Base-by-base conservation (phyloP, 2,113 vertebrate species). In the Haemorhous mexicanus region DNA sequence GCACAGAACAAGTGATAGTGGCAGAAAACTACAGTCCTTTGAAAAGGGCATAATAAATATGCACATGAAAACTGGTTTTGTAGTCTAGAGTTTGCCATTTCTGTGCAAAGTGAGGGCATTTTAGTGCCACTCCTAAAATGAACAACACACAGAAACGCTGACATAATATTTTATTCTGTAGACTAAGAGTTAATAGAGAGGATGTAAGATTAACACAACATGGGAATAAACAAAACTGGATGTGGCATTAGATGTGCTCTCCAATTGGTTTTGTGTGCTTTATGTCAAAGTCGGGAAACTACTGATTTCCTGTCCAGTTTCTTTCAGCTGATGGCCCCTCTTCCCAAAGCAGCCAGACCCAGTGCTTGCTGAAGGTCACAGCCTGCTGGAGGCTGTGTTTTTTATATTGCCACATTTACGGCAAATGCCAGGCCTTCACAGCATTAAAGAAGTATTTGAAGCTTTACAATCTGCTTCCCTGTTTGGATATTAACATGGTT, bases 21-120 rank as follows among this genome's bases (percentile, higher is more conserved):
- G 90, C 76, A 93, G 88, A 77, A 94, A 96, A 96, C 70, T 86
- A 69, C 49, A 88, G 76, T 80, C 72, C 72, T 93, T 84, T 92
- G 90, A 93, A 92, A 94, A 80, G 55, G 67, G 82, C 75, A 59
- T 74, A 90, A 94, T 92, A 93, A 89, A 93, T 47, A 86, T 28
- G 63, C 53, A 59, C 72, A 92, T 23, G 63, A 88, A 95, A 96
- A 90, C 46, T 46, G 55, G 11, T 78, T 93, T 68, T 62, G 50
- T 67, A 67, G 85, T 27, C 33, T 74, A 83, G 41, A 81, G 68
- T 89, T 95, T 92, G 64, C 88, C 64, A 59, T 50, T 69, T 86
- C 63, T 53, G 68, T 55, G 67, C 88, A 66, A 85, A 90, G 72
- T 53, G 28, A 86, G 58, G 59, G 67, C 88, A 84, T 80, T 95